Base-by-base conservation (phyloP, 2,888 invertebrate species). In the Latrodectus elegans region DNA sequence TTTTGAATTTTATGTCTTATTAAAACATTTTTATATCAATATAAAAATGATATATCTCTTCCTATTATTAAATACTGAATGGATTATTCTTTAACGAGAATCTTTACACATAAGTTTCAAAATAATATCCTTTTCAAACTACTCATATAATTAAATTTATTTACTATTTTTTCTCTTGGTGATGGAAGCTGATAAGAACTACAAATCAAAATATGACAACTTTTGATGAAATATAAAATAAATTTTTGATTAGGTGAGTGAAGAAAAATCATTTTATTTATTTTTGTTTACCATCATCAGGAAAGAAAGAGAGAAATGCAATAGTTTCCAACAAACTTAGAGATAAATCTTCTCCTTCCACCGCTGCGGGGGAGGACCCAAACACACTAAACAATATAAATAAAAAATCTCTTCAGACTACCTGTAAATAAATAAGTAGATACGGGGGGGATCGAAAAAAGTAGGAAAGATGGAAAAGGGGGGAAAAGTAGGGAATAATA, bases 361-460 rank as follows among this genome's bases (percentile, higher is more conserved):
- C 55, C 55, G 11, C 55, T 55, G 15, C 12, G 55, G 22, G 22
- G 22, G 22, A 22, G 22, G 22, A 55, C 15, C 15, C 12, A 15
- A 55, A 14, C 12, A 55, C 55, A 55, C 12, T 55, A 55, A 67
- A 67, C 15, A 17, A 51, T 15, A 49, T 14, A 64, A 38, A 67
- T 65, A 64, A 67, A 73, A 81, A 67, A 53, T 49, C 53, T 17
- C 26, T 49, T 49, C 12, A 67, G 77, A 77, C 71, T 15, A 70
- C 51, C 64, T 67, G 72, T 81, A 81, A 81, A 81, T 81, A 81
- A 81, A 81, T 81, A 81, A 81, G 53, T 65, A 81, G 65, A 55
- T 55, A 55, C 15, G 55, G 15, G 22, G 22, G 22, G 22, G 22
- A 22, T 22, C 0, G 22, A 22, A 22, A 55, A 55, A 15, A 6